phyloP scores from a whole-genome alignment of 2,888 invertebrate genomes.

The Orgyia antiqua region DNA sequence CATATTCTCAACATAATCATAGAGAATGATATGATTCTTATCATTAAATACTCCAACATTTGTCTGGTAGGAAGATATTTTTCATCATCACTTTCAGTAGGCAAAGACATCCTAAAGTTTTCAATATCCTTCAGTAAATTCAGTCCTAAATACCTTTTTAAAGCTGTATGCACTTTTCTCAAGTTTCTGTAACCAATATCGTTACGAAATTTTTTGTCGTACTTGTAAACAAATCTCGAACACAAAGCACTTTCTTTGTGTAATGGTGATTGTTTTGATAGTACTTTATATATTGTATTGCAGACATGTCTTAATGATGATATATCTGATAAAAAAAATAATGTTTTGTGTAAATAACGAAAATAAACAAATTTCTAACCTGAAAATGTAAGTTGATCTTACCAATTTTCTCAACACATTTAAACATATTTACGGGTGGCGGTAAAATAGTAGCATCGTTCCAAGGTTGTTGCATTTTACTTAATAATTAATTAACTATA shows the following conservation, averaged over 20 bases:
- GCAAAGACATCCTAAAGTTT: conserved; percentile 45
- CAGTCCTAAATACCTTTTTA: conserved; percentile 68
- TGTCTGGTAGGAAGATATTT: conserved; percentile 75
- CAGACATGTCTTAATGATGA: conserved; percentile 37
- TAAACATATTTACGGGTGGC: conserved; percentile 56
- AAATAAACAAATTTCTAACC: too few species aligned
- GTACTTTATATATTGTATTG: conserved; percentile 40
- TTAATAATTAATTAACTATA: too few species aligned
- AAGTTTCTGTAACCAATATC: conserved; percentile 77
- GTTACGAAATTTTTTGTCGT: conserved; percentile 76
- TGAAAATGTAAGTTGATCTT: too few species aligned
- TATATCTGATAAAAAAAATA: conserved; percentile 44
- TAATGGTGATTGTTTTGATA: conserved; percentile 65
- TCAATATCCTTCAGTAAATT: conserved; percentile 64
- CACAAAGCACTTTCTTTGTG: conserved; percentile 74
- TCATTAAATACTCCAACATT: conserved; percentile 76
- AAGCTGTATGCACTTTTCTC: conserved; percentile 71
- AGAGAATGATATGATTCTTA: conserved; percentile 73
- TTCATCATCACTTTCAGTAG: conserved; percentile 38
- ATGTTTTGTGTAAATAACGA: too few species aligned
- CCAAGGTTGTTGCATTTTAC: conserved; percentile 52
- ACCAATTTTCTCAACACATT: conserved; percentile 34
- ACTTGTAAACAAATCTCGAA: conserved; percentile 77
- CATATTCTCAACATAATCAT: conserved; percentile 74
- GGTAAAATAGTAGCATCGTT: conserved; percentile 45